phyloP scores from a whole-genome alignment of 2,888 invertebrate genomes.

The Hydropsyche betteni region DNA sequence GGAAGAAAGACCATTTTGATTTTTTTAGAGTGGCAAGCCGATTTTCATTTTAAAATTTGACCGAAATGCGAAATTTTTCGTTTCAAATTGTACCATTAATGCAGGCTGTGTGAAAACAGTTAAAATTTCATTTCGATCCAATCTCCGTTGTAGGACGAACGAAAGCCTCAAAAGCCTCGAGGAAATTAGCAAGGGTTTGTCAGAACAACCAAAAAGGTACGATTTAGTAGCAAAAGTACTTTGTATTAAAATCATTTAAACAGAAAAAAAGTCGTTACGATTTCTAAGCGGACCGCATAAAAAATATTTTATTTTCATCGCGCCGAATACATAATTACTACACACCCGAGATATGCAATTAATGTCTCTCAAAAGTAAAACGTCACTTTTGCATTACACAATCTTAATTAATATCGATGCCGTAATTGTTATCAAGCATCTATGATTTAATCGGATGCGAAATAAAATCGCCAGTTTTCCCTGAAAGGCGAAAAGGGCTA shows the following conservation, averaged over 20 bases:
- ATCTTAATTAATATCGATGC: conserved; percentile 24
- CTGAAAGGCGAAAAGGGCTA: too few species aligned
- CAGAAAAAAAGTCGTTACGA: too few species aligned
- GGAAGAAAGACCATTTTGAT: neutral
- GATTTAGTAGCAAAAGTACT: too few species aligned
- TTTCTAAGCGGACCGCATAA: too few species aligned
- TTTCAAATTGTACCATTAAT: neutral
- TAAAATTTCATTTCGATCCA: conserved; percentile 26
- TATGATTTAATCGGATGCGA: too few species aligned
- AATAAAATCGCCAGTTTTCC: too few species aligned
- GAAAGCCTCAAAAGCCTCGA: conserved; percentile 16
- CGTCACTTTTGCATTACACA: neutral
- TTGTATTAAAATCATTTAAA: too few species aligned
- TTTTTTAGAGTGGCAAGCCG: too few species aligned
- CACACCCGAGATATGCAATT: neutral
- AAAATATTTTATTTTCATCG: too few species aligned
- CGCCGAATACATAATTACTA: too few species aligned
- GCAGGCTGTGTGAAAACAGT: conserved; percentile 13
- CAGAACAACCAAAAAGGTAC: conserved; percentile 8
- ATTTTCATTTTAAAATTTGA: neutral
- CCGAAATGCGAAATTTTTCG: neutral
- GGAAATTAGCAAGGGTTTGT: conserved; percentile 28
- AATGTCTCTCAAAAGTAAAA: neutral
- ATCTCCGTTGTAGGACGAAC: conserved; percentile 4
- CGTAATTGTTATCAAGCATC: too few species aligned